Evolutionary conservation across 35 echinoderm and acorn worm species (phyloP).

Genomic region (Chiridota heheva): DNA sequence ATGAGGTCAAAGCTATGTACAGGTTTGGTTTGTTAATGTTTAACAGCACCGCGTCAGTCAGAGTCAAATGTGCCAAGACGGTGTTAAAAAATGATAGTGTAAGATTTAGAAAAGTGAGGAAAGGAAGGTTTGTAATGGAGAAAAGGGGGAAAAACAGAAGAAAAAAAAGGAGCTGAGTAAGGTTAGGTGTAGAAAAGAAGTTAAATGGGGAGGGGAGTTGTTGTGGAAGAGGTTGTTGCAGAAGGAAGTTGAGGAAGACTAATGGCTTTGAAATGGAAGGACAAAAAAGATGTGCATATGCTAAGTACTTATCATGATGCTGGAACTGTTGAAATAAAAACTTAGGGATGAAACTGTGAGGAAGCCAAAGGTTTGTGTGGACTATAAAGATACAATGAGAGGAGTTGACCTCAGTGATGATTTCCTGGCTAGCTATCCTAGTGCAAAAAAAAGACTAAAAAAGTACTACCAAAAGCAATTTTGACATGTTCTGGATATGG

Average conservation of each 20-base stretch:
- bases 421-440: constrained; percentile 26
- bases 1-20: constrained; percentile 5
- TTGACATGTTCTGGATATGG: constrained; percentile 4
- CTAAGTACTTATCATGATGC: constrained; percentile 1
- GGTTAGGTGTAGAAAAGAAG: too few species aligned
- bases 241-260: too few species aligned
- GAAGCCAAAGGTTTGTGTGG: constrained; percentile 18
- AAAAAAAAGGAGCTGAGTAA: too few species aligned
- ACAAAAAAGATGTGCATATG: not conserved
- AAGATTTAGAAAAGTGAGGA: too few species aligned
- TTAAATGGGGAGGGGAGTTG: too few species aligned
- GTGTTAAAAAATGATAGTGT: too few species aligned
- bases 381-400: constrained; percentile 15
- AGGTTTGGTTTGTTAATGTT: too few species aligned
- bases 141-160: too few species aligned
- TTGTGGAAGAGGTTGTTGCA: too few species aligned
- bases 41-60: too few species aligned
- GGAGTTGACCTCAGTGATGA: constrained; percentile 16
- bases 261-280: not conserved
- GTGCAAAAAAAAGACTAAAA: constrained; percentile 13
- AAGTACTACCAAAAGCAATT: constrained; percentile 21
- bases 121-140: too few species aligned
- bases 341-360: constrained; percentile 16
- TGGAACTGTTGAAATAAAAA: constrained; percentile 6
- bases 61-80: too few species aligned